These are phyloP conservation scores for Nothocercus julius DNA, from an alignment of 2,113 vertebrate genomes.

Conservation along the genomic window DNA sequence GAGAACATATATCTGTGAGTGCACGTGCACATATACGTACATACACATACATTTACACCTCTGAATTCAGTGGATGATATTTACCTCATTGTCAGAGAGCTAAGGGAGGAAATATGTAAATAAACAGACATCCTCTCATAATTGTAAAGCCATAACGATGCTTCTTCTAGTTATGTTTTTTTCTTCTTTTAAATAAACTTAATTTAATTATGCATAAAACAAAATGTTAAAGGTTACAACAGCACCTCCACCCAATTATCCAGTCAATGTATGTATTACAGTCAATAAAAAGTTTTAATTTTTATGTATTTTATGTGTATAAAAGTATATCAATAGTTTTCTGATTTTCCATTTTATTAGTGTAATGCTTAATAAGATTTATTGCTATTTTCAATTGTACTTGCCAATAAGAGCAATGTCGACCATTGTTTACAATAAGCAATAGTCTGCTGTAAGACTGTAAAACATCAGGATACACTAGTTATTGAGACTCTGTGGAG, in stretches of 20 bases:
- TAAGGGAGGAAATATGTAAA: not conserved
- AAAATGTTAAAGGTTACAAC: not conserved
- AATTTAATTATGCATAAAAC: not conserved
- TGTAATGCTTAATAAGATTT: not conserved
- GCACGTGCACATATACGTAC: not conserved
- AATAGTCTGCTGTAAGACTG: not conserved
- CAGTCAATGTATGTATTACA: not conserved
- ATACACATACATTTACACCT: not conserved
- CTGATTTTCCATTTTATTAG: not conserved
- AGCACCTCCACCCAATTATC: not conserved
- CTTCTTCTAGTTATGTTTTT: not conserved
- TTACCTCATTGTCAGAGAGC: not conserved
- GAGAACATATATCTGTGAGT: not conserved
- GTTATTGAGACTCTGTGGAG: not conserved
- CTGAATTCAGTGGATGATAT: not conserved
- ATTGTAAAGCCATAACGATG: not conserved
- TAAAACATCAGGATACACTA: not conserved
- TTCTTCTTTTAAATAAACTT: not conserved
- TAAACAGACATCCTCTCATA: not conserved
- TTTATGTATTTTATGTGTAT: not conserved
- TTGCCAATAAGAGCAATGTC: not conserved
- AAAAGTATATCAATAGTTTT: not conserved
- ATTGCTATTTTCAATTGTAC: not conserved
- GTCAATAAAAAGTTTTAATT: not conserved
- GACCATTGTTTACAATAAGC: not conserved